Evolutionary conservation across 2,888 invertebrate genomes (phyloP), one percentile per base, ranked within the genome.

Genomic region (Baronia brevicornis): DNA sequence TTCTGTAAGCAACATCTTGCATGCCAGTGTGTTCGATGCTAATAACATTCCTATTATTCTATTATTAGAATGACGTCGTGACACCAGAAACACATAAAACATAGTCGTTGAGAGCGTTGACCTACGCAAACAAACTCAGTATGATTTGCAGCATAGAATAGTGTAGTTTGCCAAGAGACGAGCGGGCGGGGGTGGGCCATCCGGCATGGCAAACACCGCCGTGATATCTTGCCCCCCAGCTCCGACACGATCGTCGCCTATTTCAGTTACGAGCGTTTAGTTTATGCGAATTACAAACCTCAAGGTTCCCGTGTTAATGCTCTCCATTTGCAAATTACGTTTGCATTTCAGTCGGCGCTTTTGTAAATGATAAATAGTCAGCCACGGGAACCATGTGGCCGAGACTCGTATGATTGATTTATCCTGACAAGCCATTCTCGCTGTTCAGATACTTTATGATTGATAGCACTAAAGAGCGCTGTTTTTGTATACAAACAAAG

Each of bases 31-130:
- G 69, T 66, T 75, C 69, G 69, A 72, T 67, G 63, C 60, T 68
- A 63, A n/a, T n/a, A 61, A 58, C 74, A 77, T 80, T 79, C 70
- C 75, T 71, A 74, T 77, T 55, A 61, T 60, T 60, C 80, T 82
- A 82, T 80, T 80, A 80, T 74, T 82, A 78, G 77, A 68, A 64
- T 67, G 69, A 73, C 69, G 69, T 67, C 64, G 73, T 77, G 80
- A 80, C 82, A 82, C 72, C 71, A 80, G 84, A 78, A 82, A 80
- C 73, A 77, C 71, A 79, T 77, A 75, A 77, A 78, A 75, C 63
- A 72, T 69, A 66, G 57, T 58, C 60, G 54, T 50, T 55, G 67
- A 65, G 82, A 65, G 71, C 82, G 65, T 74, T 79, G 80, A 80
- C 84, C 82, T 70, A 63, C 68, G 72, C 74, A 67, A 80, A 77